Percentiles rank a stretch among this genome's conserved stretches.
Evolutionary conservation across 2,113 vertebrate genomes (phyloP).

Genomic region (Pipa parva): DNA sequence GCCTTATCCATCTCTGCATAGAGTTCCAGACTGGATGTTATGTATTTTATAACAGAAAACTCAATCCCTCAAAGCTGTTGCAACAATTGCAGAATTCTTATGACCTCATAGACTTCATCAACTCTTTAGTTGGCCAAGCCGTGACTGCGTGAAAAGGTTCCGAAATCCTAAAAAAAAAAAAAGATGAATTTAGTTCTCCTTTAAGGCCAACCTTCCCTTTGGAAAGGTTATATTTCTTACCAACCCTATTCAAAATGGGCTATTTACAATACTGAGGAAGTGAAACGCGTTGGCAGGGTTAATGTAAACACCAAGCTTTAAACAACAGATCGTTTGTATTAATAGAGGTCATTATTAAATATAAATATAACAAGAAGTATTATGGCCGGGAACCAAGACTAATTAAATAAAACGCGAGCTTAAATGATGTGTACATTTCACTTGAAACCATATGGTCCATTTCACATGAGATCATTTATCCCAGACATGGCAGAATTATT

Average conservation of each 20-base stretch:
- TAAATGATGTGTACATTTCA: background rate
- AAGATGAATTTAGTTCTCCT: too few relatives aligned
- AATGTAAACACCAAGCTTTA: background rate
- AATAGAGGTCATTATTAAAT: background rate
- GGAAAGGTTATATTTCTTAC: background rate
- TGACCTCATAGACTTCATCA: too few relatives aligned
- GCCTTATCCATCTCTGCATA: too few relatives aligned
- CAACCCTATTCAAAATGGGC: background rate
- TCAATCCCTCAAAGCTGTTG: too few relatives aligned
- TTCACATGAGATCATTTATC: too few relatives aligned
- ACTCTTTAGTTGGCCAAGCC: too few relatives aligned
- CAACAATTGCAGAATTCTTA: too few relatives aligned
- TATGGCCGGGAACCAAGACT: background rate
- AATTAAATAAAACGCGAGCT: background rate
- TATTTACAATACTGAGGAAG: background rate
- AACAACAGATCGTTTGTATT: conserved; percentile 1
- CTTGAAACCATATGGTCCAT: background rate
- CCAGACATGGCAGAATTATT: too few relatives aligned
- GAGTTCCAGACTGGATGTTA: too few relatives aligned
- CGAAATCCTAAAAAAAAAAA: too few relatives aligned
- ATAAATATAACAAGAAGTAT: background rate
- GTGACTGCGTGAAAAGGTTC: too few relatives aligned
- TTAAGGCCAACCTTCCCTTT: background rate
- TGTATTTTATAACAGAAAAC: too few relatives aligned
- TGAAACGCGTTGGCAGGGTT: background rate